Conservation (phyloP, 2,888 invertebrate genomes). For the Dryomyza anilis region DNA sequence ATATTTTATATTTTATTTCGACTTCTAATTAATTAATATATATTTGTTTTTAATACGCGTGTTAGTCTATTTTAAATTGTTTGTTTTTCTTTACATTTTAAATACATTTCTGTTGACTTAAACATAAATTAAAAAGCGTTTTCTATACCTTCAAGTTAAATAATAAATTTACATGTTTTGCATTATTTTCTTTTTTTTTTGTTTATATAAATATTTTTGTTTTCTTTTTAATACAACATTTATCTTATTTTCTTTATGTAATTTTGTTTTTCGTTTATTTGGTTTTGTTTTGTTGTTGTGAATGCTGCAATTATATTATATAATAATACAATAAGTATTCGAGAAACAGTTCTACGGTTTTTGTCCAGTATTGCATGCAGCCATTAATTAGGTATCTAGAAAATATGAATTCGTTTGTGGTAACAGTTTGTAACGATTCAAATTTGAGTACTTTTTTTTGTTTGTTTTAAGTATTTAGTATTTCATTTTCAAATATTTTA, state of each 20-base stretch:
- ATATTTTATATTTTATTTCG: neutral
- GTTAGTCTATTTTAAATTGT: constrained; percentile 14
- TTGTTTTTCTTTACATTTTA: constrained; percentile 7
- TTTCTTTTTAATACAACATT: constrained; percentile 24
- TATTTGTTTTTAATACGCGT: constrained; percentile 8
- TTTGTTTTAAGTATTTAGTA: constrained; percentile 27
- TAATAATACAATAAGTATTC: constrained; percentile 50
- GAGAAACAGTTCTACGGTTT: constrained; percentile 47
- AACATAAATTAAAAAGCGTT: constrained; percentile 17
- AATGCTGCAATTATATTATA: constrained; percentile 31
- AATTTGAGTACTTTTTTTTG: constrained; percentile 22
- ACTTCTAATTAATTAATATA: neutral
- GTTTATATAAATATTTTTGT: constrained; percentile 20
- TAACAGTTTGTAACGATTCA: constrained; percentile 20
- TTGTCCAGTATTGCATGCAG: constrained; percentile 48
- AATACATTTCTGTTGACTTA: constrained; percentile 15
- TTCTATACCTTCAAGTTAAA: constrained; percentile 12
- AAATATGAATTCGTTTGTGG: constrained; percentile 24
- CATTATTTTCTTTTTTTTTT: constrained; percentile 14
- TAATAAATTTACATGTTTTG: constrained; percentile 10
- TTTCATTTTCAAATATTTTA: constrained; percentile 28
- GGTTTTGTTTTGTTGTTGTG: constrained; percentile 22
- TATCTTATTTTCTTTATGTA: constrained; percentile 16
- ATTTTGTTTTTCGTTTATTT: constrained; percentile 15
- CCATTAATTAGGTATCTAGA: constrained; percentile 49